Percentiles rank a stretch among this genome's conserved stretches.
These are phyloP conservation scores for Amphiprion ocellaris DNA, from an alignment of 2,113 vertebrate genomes.

Conservation along the genomic window DNA sequence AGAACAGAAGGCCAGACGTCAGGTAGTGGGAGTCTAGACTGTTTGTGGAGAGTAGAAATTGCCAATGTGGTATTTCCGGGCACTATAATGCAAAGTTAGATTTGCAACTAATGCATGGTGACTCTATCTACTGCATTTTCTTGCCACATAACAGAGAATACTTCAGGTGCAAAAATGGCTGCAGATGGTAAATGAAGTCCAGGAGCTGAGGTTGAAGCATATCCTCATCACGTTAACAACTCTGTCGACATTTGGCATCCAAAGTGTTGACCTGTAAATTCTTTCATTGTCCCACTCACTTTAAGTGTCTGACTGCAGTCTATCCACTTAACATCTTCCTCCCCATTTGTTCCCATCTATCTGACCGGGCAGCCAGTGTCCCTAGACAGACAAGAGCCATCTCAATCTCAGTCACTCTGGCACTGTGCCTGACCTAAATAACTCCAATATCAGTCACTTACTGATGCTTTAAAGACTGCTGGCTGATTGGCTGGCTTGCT, in stretches of 20 bases:
- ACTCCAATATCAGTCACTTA: conserved; percentile 63
- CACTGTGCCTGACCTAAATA: conserved; percentile 69
- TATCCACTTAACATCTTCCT: conserved; percentile 35
- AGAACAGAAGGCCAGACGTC: conserved; percentile 4
- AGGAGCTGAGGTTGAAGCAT: conserved; percentile 10
- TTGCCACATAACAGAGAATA: background rate
- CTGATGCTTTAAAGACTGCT: conserved; percentile 38
- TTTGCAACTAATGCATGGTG: background rate
- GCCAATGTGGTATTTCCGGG: background rate
- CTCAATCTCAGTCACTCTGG: conserved; percentile 50
- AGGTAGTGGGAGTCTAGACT: conserved; percentile 12
- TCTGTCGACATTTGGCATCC: conserved; percentile 44
- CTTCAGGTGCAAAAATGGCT: conserved; percentile 25
- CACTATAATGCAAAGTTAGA: background rate
- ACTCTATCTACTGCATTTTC: background rate
- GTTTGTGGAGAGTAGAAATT: conserved; percentile 7
- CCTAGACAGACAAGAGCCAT: conserved; percentile 45
- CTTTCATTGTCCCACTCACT: conserved; percentile 38
- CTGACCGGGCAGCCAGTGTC: conserved; percentile 28
- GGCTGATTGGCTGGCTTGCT: conserved; percentile 31
- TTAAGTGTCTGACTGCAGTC: conserved; percentile 26
- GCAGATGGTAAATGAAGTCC: conserved; percentile 23
- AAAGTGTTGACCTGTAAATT: conserved; percentile 57
- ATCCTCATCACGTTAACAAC: conserved; percentile 50
- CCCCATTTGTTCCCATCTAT: conserved; percentile 60